Evolutionary conservation across 2,113 vertebrate species (phyloP).

Genomic region (Osmerus mordax): DNA sequence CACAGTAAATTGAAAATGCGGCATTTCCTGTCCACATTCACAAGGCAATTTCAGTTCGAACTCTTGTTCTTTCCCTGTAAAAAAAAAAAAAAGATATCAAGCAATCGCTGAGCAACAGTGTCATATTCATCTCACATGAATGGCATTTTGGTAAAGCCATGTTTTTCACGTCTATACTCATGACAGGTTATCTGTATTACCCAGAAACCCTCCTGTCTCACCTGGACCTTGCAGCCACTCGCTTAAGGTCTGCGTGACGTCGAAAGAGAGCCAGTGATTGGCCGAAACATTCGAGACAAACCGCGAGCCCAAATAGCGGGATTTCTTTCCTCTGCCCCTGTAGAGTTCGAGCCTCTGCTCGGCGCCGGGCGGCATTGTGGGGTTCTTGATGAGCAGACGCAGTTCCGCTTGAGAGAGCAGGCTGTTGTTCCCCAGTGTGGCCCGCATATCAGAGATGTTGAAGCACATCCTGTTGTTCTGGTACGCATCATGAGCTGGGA

Average conservation of each 20-base stretch:
- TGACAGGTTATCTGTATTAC: background rate
- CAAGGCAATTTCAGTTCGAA: constrained; percentile 67
- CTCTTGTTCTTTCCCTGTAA: constrained; percentile 52
- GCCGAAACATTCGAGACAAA: constrained; percentile 42
- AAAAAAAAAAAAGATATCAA: background rate
- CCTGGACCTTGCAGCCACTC: constrained; percentile 65
- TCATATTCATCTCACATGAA: background rate
- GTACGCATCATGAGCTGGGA: background rate
- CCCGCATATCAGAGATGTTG: constrained; percentile 56
- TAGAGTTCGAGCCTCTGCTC: constrained; percentile 74
- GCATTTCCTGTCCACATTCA: constrained; percentile 46
- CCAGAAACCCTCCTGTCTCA: constrained; percentile 34
- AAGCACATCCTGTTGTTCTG: constrained; percentile 22
- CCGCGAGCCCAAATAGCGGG: constrained; percentile 68
- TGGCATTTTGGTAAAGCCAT: background rate
- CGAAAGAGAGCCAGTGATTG: constrained; percentile 72
- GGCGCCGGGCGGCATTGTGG: accelerated
- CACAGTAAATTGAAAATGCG: constrained; percentile 21
- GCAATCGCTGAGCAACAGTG: background rate
- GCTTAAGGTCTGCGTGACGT: constrained; percentile 69
- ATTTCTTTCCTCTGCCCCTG: constrained; percentile 39
- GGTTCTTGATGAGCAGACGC: constrained; percentile 53
- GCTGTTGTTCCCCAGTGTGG: constrained; percentile 23
- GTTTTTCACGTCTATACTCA: background rate
- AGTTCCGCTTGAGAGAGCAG: constrained; percentile 72